Percentiles rank a stretch among this genome's conserved stretches.
phyloP scores from a whole-genome alignment of 64 coral and sea anemone genomes.

The Hydrozoanthus tunicans region DNA sequence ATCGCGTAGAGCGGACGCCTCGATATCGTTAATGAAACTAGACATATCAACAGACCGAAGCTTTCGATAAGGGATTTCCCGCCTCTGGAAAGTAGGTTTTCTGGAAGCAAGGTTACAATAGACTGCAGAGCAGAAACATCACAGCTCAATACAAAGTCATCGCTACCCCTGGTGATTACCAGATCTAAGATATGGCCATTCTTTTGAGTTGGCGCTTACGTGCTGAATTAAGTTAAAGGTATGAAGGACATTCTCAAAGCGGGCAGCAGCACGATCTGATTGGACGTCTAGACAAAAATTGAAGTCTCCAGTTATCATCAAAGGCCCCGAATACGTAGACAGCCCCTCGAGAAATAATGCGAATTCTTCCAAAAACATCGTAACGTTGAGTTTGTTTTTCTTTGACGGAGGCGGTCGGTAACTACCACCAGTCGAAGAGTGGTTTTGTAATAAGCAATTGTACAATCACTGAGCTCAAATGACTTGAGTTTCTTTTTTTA shows the following conservation, averaged over 20 bases:
- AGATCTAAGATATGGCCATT: neutral
- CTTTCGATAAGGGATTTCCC: slow-evolving; percentile 9
- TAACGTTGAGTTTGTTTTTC: slow-evolving; percentile 38
- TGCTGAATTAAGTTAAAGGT: too few species aligned
- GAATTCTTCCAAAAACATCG: slow-evolving; percentile 61
- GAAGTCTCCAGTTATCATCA: neutral
- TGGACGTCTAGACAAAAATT: slow-evolving; percentile 30
- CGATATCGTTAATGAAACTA: slow-evolving; percentile 38
- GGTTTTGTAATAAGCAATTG: neutral
- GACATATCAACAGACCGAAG: slow-evolving; percentile 36
- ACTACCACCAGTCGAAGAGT: neutral
- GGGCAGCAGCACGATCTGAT: neutral
- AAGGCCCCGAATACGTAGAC: neutral
- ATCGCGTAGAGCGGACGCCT: neutral
- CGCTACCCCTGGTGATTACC: slow-evolving; percentile 24
- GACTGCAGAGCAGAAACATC: slow-evolving; percentile 43
- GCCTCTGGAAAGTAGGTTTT: neutral
- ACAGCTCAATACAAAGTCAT: neutral
- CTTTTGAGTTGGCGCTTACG: too few species aligned
- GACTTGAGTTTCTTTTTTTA: slow-evolving; percentile 49
- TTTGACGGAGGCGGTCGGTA: slow-evolving; percentile 45
- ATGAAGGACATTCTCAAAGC: neutral
- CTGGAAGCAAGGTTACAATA: neutral
- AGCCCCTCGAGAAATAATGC: slow-evolving; percentile 35
- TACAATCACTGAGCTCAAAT: slow-evolving; percentile 68